A percentile compares a stretch with the other conserved stretches of the same genome.
phyloP scores from a whole-genome alignment of 2,888 invertebrate species.

The Euclidia mi region DNA sequence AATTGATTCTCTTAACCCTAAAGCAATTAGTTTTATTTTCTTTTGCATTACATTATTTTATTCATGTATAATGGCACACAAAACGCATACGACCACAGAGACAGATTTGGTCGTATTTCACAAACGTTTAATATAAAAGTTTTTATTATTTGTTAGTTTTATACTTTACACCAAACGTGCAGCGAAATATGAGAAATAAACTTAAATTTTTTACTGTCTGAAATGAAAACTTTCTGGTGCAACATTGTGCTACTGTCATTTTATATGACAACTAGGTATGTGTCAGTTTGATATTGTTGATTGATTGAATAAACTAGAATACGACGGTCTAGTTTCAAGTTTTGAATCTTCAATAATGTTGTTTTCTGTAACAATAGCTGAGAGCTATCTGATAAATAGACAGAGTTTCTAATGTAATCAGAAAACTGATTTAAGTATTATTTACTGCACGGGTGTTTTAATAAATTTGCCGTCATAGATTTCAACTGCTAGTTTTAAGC shows the following conservation, averaged over 20 bases:
- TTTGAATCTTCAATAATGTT: too few species aligned
- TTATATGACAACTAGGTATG: not conserved
- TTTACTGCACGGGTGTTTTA: too few species aligned
- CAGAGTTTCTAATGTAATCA: too few species aligned
- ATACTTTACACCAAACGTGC: not conserved
- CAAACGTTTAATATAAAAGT: not conserved
- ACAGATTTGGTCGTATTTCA: not conserved
- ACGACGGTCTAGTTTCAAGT: too few species aligned
- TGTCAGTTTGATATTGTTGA: too few species aligned
- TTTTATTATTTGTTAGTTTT: slow-evolving; percentile 1
- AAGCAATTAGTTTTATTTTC: not conserved
- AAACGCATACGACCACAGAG: not conserved
- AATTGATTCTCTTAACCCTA: too few species aligned
- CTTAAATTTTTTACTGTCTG: not conserved
- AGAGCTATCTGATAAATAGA: too few species aligned
- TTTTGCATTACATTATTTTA: not conserved
- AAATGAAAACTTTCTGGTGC: not conserved
- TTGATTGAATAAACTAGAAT: too few species aligned
- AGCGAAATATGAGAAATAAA: not conserved
- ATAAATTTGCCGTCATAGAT: too few species aligned
- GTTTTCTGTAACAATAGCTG: too few species aligned
- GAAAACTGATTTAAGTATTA: too few species aligned
- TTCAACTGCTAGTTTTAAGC: too few species aligned
- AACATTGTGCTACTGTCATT: not conserved
- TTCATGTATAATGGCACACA: not conserved